Evolutionary conservation across 53 echinoderm and acorn worm genomes (phyloP).

Genomic region (Henricia sp.): DNA sequence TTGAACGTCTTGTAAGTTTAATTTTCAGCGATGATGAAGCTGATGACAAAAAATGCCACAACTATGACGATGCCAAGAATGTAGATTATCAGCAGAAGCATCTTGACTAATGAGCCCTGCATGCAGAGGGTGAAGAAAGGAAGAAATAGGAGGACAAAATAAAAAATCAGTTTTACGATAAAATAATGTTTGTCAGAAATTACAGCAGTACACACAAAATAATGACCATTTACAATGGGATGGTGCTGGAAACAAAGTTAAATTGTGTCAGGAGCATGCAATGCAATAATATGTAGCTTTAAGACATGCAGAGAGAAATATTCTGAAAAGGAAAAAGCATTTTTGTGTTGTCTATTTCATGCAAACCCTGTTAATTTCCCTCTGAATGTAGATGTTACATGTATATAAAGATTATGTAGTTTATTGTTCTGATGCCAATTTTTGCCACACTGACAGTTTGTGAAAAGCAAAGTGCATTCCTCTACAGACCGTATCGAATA

Average conservation of each 20-base stretch:
- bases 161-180: not conserved
- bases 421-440: no score
- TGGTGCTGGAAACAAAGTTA: no score
- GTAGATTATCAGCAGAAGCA: conserved; percentile 63
- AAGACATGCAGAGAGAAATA: not conserved
- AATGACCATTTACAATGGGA: no score
- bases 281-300: not conserved
- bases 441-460: no score
- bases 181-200: no score
- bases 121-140: not conserved
- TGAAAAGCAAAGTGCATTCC: no score
- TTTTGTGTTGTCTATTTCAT: not conserved
- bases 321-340: no score
- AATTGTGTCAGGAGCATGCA: not conserved
- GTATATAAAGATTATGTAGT: no score
- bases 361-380: not conserved
- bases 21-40: conserved; percentile 61
- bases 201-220: no score
- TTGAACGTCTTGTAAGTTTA: not conserved
- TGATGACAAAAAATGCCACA: conserved; percentile 70
- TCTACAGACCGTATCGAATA: no score
- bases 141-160: not conserved
- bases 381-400: no score
- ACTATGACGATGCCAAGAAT: conserved; percentile 59
- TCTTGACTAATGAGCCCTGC: conserved; percentile 82